These are phyloP conservation scores for Mastomys coucha DNA, from an alignment of 2,113 vertebrate genomes.

Conservation along the genomic window DNA sequence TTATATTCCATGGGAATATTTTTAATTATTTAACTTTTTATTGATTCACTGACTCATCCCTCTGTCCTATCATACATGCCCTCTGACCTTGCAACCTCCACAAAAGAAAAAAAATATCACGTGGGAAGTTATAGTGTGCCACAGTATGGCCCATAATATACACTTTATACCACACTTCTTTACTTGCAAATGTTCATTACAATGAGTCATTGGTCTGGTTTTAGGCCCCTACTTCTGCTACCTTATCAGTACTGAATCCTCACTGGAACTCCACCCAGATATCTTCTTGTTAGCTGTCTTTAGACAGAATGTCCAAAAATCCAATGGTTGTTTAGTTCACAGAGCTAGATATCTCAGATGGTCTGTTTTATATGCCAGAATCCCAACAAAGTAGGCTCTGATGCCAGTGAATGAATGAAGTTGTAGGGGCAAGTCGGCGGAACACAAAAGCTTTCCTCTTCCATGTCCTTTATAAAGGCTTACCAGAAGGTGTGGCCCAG, in stretches of 20 bases:
- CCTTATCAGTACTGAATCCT: not conserved
- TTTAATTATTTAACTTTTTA: not conserved
- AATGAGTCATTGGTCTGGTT: not conserved
- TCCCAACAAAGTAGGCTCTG: not conserved
- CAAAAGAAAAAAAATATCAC: not conserved
- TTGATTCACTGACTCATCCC: not conserved
- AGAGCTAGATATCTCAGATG: not conserved
- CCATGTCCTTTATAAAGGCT: not conserved
- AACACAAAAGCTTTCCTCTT: not conserved
- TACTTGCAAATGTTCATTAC: not conserved
- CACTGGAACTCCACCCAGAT: not conserved
- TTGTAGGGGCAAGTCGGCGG: not conserved
- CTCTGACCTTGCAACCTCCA: not conserved
- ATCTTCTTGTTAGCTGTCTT: not conserved
- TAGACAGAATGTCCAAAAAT: not conserved
- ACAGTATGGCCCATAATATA: not conserved
- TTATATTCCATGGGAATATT: not conserved
- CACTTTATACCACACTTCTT: not conserved
- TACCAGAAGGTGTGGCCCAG: not conserved
- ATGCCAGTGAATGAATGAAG: not conserved
- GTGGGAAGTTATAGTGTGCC: not conserved
- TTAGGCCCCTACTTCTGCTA: not conserved
- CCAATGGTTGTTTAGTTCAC: not conserved
- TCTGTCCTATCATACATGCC: not conserved
- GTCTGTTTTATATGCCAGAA: not conserved